These are phyloP conservation scores for Pyrgilauda ruficollis DNA, from an alignment of 2,113 vertebrate genomes.

Conservation along the genomic window DNA sequence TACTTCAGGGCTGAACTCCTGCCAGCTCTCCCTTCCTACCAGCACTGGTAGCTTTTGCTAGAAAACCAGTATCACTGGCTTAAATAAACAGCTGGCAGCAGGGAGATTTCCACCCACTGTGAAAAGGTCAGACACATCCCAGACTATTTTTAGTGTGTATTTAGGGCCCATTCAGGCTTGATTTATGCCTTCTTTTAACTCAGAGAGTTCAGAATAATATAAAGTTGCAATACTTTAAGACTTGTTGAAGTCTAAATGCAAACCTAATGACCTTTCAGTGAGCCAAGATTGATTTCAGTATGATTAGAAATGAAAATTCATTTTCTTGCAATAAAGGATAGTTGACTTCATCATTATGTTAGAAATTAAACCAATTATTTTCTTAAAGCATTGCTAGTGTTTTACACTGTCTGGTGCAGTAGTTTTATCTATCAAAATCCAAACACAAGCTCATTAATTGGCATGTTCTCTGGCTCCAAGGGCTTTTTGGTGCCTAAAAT, in stretches of 20 bases:
- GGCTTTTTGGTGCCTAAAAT: not conserved
- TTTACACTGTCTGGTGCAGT: not conserved
- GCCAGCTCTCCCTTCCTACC: not conserved
- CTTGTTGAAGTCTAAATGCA: not conserved
- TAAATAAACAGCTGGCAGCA: not conserved
- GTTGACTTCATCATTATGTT: not conserved
- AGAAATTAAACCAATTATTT: not conserved
- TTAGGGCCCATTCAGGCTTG: not conserved
- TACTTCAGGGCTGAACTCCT: not conserved
- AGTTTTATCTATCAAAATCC: not conserved
- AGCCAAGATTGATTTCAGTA: not conserved
- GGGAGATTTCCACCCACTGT: not conserved
- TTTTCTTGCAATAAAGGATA: not conserved
- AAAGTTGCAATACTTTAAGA: not conserved
- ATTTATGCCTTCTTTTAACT: conserved; percentile 9
- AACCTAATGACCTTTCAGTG: not conserved
- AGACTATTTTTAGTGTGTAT: not conserved
- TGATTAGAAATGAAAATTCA: not conserved
- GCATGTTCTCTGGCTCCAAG: not conserved
- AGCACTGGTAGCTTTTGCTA: not conserved
- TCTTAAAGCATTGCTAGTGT: not conserved
- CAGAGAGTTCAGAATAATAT: not conserved
- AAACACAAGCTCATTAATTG: not conserved
- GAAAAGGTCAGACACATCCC: conserved; percentile 4
- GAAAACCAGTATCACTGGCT: not conserved